Conservation (phyloP, 2,797 vertebrate genomes). For the Enteromius unitaeniatus region DNA sequence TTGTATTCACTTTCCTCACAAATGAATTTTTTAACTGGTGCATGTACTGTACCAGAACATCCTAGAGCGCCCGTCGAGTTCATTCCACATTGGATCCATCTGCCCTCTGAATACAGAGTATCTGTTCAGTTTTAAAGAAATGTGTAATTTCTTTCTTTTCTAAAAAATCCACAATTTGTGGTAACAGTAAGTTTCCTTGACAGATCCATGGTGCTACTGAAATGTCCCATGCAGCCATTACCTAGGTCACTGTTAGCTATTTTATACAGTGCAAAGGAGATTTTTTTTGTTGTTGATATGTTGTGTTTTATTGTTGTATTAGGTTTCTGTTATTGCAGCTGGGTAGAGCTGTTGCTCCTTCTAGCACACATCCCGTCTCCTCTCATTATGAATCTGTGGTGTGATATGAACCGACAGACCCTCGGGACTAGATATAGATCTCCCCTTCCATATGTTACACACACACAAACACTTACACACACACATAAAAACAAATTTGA, state of each 20-base stretch:
- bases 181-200: background rate
- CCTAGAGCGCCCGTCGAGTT: background rate
- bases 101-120: background rate
- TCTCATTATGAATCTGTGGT: constrained; percentile 38
- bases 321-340: constrained; percentile 34
- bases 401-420: constrained; percentile 40
- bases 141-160: background rate
- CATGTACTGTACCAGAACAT: constrained; percentile 23
- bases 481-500: constrained; percentile 11
- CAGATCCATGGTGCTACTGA: background rate
- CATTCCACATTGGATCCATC: constrained; percentile 7
- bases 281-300: constrained; percentile 5
- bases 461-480: constrained; percentile 1
- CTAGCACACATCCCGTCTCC: constrained; percentile 42
- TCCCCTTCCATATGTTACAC: constrained; percentile 24
- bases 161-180: too few relatives aligned
- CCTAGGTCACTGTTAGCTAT: background rate
- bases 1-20: constrained; percentile 35
- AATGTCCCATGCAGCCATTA: background rate
- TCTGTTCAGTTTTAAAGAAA: constrained; percentile 21
- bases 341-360: constrained; percentile 35
- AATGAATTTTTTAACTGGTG: constrained; percentile 20
- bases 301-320: constrained; percentile 25
- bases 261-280: background rate
- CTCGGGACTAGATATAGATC: constrained; percentile 36